Evolutionary conservation across 2,113 vertebrate genomes (phyloP), one percentile per base, ranked within the genome.

Genomic region (Chaetura pelagica): DNA sequence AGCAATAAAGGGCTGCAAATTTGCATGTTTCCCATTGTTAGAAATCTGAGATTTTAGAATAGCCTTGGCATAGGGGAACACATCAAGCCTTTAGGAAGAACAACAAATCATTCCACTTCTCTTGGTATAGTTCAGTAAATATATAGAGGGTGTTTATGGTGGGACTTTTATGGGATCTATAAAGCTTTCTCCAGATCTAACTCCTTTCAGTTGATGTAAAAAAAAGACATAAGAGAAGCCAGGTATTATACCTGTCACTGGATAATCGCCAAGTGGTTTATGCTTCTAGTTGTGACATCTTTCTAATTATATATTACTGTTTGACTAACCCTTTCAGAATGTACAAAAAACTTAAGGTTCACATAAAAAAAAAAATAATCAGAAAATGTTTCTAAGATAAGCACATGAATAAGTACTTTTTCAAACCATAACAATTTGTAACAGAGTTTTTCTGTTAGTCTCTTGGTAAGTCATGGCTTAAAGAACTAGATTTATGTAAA

Each of bases 91-190:
- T 57, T 17, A 6, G 5, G 19, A 3, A 61, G 87, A 86, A 55
- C 0, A 0, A 11, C 3, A 22, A 54, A 9, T 49, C 7, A 6
- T 91, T 87, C 35, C 26, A 2, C 10, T 66, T 77, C 13, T 46
- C 10, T 12, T 76, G 5, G 9, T 17, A 52, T 7, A 67, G 1
- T 62, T 82, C 69, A 59, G 10, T 52, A 58, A 84, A 58, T 58
- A 44, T 2, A 52, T 46, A 9, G 17, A 84, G 18, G 7, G 19
- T 46, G 4, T 54, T 67, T 15, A 52, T 32, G 1, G 7, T 42
- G 15, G 3, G 17, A 19, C 3, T 42, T 51, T 59, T 85, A 8
- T 42, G 26, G 11, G 4, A 55, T 55, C 32, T 84, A 7, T 63
- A 27, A 42, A 24, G 8, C 7, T 78, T 92, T 66, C 23, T 92